Percentiles rank a stretch among this genome's conserved stretches.
phyloP scores from a whole-genome alignment of 2,797 vertebrate genomes.

The Silurus lanzhouensis region DNA sequence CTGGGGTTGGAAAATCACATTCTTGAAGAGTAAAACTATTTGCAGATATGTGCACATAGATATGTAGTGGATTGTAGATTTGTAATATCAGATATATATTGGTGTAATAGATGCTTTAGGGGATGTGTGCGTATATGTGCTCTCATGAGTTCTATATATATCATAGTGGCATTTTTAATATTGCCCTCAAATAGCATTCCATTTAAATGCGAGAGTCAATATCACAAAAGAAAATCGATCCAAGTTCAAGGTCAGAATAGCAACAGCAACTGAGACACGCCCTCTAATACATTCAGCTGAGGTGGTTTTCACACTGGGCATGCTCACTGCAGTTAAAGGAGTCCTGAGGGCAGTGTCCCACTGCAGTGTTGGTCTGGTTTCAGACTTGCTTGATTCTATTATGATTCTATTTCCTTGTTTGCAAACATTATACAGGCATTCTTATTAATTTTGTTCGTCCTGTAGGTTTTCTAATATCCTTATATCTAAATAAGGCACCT shows the following conservation, averaged over 20 bases:
- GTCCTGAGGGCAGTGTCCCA: no score
- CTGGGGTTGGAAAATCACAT: slow-evolving; percentile 37
- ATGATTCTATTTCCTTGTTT: no score
- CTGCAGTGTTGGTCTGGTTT: no score
- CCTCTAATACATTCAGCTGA: neutral
- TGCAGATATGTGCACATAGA: neutral
- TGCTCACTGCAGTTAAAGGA: no score
- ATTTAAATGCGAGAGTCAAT: neutral
- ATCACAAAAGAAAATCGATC: neutral
- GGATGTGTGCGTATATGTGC: neutral
- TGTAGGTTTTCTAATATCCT: no score
- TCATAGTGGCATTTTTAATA: neutral
- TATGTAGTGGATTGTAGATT: neutral
- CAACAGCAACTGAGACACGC: neutral
- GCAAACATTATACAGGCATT: no score
- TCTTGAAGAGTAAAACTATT: slow-evolving; percentile 37
- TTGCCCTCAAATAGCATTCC: neutral
- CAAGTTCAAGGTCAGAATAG: neutral
- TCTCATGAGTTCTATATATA: neutral
- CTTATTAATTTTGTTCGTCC: no score
- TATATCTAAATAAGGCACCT: no score
- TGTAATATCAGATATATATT: slow-evolving; percentile 5
- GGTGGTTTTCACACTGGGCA: no score
- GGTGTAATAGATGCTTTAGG: neutral
- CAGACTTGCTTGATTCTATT: no score